Base-by-base conservation (phyloP, 2,113 vertebrate genomes). In the Bufo bufo region DNA sequence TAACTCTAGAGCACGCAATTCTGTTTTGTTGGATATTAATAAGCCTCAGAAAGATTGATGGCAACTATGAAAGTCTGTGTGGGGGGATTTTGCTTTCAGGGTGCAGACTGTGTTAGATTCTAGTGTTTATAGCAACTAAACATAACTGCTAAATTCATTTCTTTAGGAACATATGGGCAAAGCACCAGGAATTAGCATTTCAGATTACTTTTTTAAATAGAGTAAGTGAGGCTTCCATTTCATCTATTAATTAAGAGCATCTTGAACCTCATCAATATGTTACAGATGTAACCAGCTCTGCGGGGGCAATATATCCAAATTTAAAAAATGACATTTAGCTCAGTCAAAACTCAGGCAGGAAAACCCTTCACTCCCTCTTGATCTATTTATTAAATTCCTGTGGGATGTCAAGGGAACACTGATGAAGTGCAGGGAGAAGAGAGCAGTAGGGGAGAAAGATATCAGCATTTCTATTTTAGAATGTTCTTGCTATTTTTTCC, bases 301-400 rank as follows among this genome's bases (percentile, higher is more conserved):
- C 58, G 77, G 74, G 58, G 20, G 74, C 63, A 87, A 71, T 66
- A 79, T 80, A 58, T 81, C 85, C 50, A 58, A 78, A 69, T 78
- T 77, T 86, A 16, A 19, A 10, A 78, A 66, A 54, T 84, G 65
- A 79, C 59, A 71, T 69, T 80, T 80, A 66, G 65, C 65, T 52
- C 49, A 69, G 45, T 87, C 61, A 66, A 79, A 66, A 58, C 74
- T 71, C 59, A 72, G 43, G 78, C 61, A 85, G 74, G 63, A 79
- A 87, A 78, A 49, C 85, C 77, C 63, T 86, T 86, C 85, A 86
- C 72, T 86, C 23, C 74, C 85, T 86, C 82, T 83, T 77, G 69
- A 84, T 69, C 82, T 85, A 77, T 84, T 89, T 84, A 77, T 84
- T 33, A 77, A 72, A 80, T 85, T 58, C 52, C 61, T 77, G 63